Base-by-base conservation (phyloP, 2,797 vertebrate species). In the Siniperca obscura region DNA sequence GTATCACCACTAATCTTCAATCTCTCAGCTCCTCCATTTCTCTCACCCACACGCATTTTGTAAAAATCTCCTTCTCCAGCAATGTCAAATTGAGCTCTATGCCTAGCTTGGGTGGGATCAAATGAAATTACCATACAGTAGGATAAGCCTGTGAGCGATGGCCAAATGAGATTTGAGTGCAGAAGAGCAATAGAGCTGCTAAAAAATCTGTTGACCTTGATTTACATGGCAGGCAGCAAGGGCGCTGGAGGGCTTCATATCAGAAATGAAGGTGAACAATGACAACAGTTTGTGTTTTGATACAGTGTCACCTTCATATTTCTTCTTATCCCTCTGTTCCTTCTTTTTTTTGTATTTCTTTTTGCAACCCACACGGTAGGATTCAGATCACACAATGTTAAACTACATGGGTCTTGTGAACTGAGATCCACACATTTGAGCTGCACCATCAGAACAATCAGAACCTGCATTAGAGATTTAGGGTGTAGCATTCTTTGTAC, bases 141-240 rank as follows among this genome's bases (percentile, higher is more conserved):
- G 75, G 85, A 81, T 80, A 77, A 87, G 86, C 80, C 89, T 74
- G 71, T 70, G 62, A 87, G 76, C 7, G 17, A 82, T 69, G 64
- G 60, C 75, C 76, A 86, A 92, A 91, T 92, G 71, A 93, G 86
- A 91, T 92, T 87, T 92, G 61, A 82, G 73, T 74, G 77, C 36
- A 38, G 53, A 83, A 77, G 78, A 89, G 91, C 57, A 74, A 84
- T 73, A 79, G 59, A 92, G 76, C 75, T 73, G 48, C 81, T 70
- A 65, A 75, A 86, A 80, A 85, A 81, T 85, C 44, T 53, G 87
- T 83, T 84, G 82, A 85, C 72, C 73, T 81, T 90, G 76, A 87
- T 92, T 89, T 87, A 84, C 84, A 85, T 90, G 74, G 82, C 72
- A 69, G 36, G 53, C 52, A 25, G 69, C 64, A 50, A 73, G 21